These are phyloP conservation scores for Psettodes erumei DNA, from an alignment of 2,113 vertebrate genomes.

Conservation along the genomic window DNA sequence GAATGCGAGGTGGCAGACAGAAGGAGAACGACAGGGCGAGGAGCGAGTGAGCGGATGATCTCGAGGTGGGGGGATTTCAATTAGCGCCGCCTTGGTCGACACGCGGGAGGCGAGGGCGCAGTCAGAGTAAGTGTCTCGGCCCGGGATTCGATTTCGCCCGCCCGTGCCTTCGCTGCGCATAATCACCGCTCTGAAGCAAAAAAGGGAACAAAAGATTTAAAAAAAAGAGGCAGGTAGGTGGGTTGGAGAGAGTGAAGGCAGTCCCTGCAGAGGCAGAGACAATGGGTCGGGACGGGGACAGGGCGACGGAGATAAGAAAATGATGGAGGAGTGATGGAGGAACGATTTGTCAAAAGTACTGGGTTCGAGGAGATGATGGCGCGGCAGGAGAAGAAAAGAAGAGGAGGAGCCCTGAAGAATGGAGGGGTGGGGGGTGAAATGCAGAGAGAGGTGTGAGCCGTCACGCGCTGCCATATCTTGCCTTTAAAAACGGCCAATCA, in stretches of 20 bases:
- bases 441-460: constrained; percentile 1
- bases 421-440: constrained; percentile 11
- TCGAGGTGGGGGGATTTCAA: constrained; percentile 77
- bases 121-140: constrained; percentile 51
- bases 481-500: constrained; percentile 32
- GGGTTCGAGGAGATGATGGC: constrained; percentile 57
- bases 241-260: constrained; percentile 13
- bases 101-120: constrained; percentile 29
- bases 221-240: constrained; percentile 7
- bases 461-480: not conserved
- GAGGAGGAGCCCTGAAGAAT: not conserved
- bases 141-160: constrained; percentile 60
- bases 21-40: constrained; percentile 53
- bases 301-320: constrained; percentile 19
- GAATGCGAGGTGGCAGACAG: constrained; percentile 38
- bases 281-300: not conserved
- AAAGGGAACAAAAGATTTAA: not conserved
- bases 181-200: constrained; percentile 35
- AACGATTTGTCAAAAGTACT: constrained; percentile 44
- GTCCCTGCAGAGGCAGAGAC: constrained; percentile 17
- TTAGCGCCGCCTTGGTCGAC: constrained; percentile 61
- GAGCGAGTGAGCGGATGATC: constrained; percentile 58
- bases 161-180: constrained; percentile 45
- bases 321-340: constrained; percentile 27
- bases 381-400: constrained; percentile 2